Percentiles rank a stretch among this genome's conserved stretches.
phyloP scores from a whole-genome alignment of 2,113 vertebrate genomes.

The Chaenogobius annularis region DNA sequence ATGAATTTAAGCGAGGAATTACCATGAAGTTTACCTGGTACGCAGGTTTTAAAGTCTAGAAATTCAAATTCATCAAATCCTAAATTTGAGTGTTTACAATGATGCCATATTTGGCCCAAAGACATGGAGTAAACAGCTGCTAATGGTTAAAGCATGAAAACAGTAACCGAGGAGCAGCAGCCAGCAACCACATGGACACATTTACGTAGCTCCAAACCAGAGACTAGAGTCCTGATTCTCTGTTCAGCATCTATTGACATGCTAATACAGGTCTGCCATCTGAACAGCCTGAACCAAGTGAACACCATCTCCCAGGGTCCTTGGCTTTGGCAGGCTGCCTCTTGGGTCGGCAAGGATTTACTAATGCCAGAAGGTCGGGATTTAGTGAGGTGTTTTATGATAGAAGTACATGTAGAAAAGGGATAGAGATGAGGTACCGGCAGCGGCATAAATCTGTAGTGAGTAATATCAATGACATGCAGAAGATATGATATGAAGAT shows the following conservation, averaged over 20 bases:
- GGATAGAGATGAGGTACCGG: not conserved
- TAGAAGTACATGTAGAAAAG: conserved; percentile 7
- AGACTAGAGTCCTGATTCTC: conserved; percentile 32
- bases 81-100: conserved; percentile 8
- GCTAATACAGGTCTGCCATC: conserved; percentile 70
- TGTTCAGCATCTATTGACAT: conserved; percentile 69
- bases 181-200: conserved; percentile 22
- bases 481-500: not conserved
- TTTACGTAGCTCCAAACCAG: conserved; percentile 28
- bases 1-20: not conserved
- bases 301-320: conserved; percentile 53
- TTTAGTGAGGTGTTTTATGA: conserved; percentile 17
- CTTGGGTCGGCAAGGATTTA: conserved; percentile 37
- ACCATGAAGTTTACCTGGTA: not conserved
- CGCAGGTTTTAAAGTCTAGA: not conserved
- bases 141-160: conserved; percentile 26
- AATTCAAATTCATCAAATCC: conserved; percentile 1
- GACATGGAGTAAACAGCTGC: conserved; percentile 42
- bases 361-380: conserved; percentile 22
- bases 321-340: conserved; percentile 45
- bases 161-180: conserved; percentile 36
- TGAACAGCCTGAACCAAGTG: conserved; percentile 69
- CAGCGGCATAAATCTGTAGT: not conserved
- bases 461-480: too few relatives aligned
- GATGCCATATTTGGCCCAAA: conserved; percentile 11